Base-by-base conservation (phyloP, 2,113 vertebrate species). In the Vombatus ursinus region DNA sequence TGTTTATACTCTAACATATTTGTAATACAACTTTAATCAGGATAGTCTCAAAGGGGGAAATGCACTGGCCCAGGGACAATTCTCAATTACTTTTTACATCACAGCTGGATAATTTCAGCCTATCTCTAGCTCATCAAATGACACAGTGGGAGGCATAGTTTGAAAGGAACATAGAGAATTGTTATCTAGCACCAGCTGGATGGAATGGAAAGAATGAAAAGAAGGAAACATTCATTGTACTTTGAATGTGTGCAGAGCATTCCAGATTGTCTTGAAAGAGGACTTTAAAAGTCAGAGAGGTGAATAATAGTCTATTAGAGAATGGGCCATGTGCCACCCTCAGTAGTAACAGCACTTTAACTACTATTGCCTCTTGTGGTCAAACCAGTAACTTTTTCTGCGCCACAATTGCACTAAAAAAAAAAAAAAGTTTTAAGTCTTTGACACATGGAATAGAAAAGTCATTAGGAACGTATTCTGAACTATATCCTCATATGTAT, bases 1-100 rank as follows among this genome's bases (percentile, higher is more conserved):
- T 93, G 44, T 96, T 96, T 97, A 95, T 89, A 93, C 44, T 95
- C 91, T 93, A 31, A 92, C 3, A 95, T 96, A 8, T 92, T 96
- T 92, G 91, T 94, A 96, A 50, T 51, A 23, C 53, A 96, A 23
- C 51, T 91, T 93, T 90, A 95, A 53, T 84, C 57, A 94, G 90
- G 92, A 31, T 9, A 90, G 57, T 91, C 94, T 97, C 94, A 90
- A 84, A 92, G 26, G 49, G 95, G 50, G 96, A 97, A 96, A 94
- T 51, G 3, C 91, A 95, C 94, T 22, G 57, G 24, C 53, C 57
- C 11, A 53, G 26, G 6, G 50, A 84, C 1, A 3, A 91, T 93
- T 94, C 89, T 95, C 95, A 94, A 50, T 93, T 96, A 94, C 52
- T 77, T 94, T 93, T 91, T 95, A 91, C 23, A 77, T 95, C 50